Percentiles rank a stretch among this genome's conserved stretches.
Conservation (phyloP, 2,113 vertebrate species). For the Gymnogyps californianus region DNA sequence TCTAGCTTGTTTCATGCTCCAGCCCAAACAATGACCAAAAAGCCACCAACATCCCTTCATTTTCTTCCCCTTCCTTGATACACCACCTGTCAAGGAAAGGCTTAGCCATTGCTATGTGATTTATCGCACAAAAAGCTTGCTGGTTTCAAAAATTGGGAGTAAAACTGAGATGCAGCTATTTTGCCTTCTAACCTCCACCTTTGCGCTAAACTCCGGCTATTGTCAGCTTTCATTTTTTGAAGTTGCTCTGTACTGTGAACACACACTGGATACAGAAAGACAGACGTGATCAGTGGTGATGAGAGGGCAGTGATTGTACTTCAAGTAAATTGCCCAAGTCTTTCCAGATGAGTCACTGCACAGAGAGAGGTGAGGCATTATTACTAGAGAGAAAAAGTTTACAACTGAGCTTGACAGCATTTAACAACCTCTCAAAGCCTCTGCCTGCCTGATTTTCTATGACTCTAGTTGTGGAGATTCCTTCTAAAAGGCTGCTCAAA, state of each 20-base stretch:
- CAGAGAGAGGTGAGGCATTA: neutral
- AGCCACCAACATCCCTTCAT: neutral
- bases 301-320: neutral
- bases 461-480: neutral
- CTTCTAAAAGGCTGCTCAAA: neutral
- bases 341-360: slow-evolving; percentile 12
- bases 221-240: slow-evolving; percentile 23
- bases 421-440: neutral
- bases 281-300: neutral
- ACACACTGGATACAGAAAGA: neutral
- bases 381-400: neutral
- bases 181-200: neutral
- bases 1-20: neutral
- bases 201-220: neutral
- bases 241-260: neutral
- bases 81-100: neutral
- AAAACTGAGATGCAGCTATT: neutral
- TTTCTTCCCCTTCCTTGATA: neutral
- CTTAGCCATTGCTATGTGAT: neutral
- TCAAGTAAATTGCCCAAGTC: neutral
- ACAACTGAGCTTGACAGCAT: neutral
- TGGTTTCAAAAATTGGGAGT: neutral
- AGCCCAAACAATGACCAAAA: neutral
- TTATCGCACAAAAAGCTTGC: neutral
- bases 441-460: neutral